Evolutionary conservation across 2,797 vertebrate genomes (phyloP).

Genomic region (Acropternis orthonyx): DNA sequence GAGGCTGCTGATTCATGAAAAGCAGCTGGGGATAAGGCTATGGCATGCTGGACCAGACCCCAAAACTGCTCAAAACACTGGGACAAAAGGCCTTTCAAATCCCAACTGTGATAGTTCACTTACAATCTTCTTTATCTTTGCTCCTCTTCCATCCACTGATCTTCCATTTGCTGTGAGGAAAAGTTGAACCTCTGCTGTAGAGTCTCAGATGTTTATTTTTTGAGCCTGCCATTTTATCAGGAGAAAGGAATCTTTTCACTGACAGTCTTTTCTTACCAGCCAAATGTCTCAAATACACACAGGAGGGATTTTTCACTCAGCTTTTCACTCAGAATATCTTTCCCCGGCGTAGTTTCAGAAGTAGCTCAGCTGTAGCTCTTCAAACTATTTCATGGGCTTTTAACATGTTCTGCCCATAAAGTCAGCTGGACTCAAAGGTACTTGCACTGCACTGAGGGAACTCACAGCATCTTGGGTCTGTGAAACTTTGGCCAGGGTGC

Average conservation of each 20-base stretch:
- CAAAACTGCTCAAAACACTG: not conserved
- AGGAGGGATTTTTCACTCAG: not conserved
- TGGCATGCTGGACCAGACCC: not conserved
- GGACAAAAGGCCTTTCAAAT: not conserved
- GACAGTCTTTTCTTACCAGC: not conserved
- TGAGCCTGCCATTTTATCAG: not conserved
- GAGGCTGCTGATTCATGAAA: not conserved
- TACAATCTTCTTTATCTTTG: not conserved
- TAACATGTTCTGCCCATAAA: not conserved
- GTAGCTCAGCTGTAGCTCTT: not conserved
- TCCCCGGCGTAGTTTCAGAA: not conserved
- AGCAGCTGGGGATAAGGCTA: not conserved
- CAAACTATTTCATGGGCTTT: not conserved
- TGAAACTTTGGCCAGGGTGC: not conserved
- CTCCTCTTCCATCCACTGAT: not conserved
- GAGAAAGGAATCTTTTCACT: not conserved
- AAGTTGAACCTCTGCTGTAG: not conserved
- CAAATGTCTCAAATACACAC: not conserved
- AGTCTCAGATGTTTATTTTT: not conserved
- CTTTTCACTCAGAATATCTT: not conserved
- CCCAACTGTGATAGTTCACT: not conserved
- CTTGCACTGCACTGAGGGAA: not conserved
- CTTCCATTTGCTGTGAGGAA: not conserved
- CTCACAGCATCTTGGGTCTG: not conserved
- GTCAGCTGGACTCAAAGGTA: not conserved